Evolutionary conservation across 64 coral and sea anemone species (phyloP), one percentile per base, ranked within the genome.

Genomic region (Exaiptasia diaphana): DNA sequence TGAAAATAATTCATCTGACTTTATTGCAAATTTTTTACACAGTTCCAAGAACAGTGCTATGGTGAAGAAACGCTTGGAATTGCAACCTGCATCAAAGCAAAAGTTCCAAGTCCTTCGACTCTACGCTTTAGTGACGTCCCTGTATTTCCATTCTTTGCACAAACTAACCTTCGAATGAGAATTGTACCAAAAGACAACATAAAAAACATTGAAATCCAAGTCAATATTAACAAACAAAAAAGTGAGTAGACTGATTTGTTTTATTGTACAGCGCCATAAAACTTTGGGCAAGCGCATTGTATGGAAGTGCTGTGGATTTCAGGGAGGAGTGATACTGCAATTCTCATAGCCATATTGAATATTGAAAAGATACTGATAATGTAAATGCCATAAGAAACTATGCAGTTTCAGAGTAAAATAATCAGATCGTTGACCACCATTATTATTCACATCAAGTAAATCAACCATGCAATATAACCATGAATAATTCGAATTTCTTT

Each of bases 51-150:
- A 37, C 11, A 3, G 38, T 87, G 84, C 11, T 21, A 26, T 20
- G 84, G 84, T 6, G 20, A 78, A 26, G 58, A 48, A 17, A 53
- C 50, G 12, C 63, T 68, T 55, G 84, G 84, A 27, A 46, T 87
- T 18, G 72, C 67, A 14, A 41, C 28, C 2, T 87, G 84, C 32
- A 20, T 45, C 0, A 48, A 26, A 40, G 84, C 58, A 68, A 18
- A 36, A 20, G 21, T 55, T 15, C 84, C 84, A 5, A 55, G 53
- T 37, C 30, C 78, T 0, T 13, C 73, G 5, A 5, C 61, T 3
- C 38, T 78, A 22, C 62, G 60, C 28, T 70, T 87, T 36, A 29
- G 45, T 20, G 40, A 78, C 8, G 54, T 87, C 6, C 73, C 73
- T 46, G 39, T 35, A 18, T 8, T 77, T 6, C 37, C 84, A 23